Evolutionary conservation across 2,797 vertebrate genomes (phyloP), one percentile per base, ranked within the genome.

Genomic region (Tiaroga cobitis): DNA sequence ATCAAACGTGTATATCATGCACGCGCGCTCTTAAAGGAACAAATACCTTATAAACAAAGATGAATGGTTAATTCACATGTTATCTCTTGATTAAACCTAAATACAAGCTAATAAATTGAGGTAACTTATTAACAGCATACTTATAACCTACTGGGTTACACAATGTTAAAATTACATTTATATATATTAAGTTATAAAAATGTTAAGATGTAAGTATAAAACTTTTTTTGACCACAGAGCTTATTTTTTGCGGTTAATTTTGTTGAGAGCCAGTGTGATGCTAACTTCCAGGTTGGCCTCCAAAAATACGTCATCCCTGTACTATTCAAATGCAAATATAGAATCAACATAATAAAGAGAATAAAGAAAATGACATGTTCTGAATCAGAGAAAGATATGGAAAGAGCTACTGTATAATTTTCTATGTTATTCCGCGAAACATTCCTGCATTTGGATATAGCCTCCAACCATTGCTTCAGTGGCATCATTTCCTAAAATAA

Each of bases 361-460:
- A 26, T 26, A 61, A 26, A 15, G 1, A 26, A 10, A 11, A 13
- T 2, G 0, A 0, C 5, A 16, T 7, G 7, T 29, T 63, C 61
- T 16, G 61, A 51, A 46, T 49, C 3, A 13, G 11, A 72, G n/a
- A 74, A 69, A 18, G 54, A 46, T 10, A 61, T 16, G 29, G 37
- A 82, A 21, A 65, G 51, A 32, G 8, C 46, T 39, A n/a, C 41
- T 76, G 59, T 83, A 51, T 73, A 4, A 21, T 49, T 76, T 59
- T 39, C 43, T 76, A 49, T 11, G 54, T 11, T 74, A 46, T 29
- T 61, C 59, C n/a, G 39, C 6, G 18, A 77, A 84, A 54, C n/a
- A 77, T 29, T 54, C 24, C 26, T 65, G 32, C 10, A 0, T 83
- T 67, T 67, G 29, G n/a, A 32, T 41, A 61, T 43, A 61, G 43